Evolutionary conservation across 2,888 invertebrate genomes (phyloP).

Genomic region (Cheilosia vernalis): DNA sequence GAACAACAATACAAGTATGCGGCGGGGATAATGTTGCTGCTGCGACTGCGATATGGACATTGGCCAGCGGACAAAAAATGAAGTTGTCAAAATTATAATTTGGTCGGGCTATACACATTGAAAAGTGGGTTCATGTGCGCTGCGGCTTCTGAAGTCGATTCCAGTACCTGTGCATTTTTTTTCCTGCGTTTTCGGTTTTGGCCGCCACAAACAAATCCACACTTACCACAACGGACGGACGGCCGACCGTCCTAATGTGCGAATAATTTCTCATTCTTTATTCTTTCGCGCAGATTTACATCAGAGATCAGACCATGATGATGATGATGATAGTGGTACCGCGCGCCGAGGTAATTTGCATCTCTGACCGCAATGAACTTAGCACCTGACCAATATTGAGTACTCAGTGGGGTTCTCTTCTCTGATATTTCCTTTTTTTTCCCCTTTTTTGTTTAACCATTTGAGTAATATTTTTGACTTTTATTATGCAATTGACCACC

Average conservation of each 20-base stretch:
- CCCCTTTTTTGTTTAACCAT: slow-evolving; percentile 1
- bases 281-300: slow-evolving; percentile 37
- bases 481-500: slow-evolving; percentile 74
- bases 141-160: slow-evolving; percentile 56
- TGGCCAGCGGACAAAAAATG: slow-evolving; percentile 77
- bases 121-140: slow-evolving; percentile 53
- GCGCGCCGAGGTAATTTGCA: slow-evolving; percentile 50
- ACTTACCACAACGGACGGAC: slow-evolving; percentile 19
- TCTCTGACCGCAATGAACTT: slow-evolving; percentile 62
- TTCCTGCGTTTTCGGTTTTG: neutral
- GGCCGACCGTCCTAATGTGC: slow-evolving; percentile 61
- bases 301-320: neutral
- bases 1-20: slow-evolving; percentile 41
- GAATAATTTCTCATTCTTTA: slow-evolving; percentile 73
- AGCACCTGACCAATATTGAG: slow-evolving; percentile 64
- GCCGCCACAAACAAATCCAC: slow-evolving; percentile 35
- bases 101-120: slow-evolving; percentile 76
- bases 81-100: slow-evolving; percentile 81
- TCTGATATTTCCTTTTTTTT: neutral
- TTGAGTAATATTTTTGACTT: slow-evolving; percentile 73
- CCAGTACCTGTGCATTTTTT: slow-evolving; percentile 2
- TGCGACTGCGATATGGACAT: slow-evolving; percentile 22
- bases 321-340: neutral
- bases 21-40: slow-evolving; percentile 21
- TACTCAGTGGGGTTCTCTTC: slow-evolving; percentile 47